Evolutionary conservation across 1,140 invertebrate genomes (phyloP), one percentile per base, ranked within the genome.

Genomic region (Galleria mellonella): DNA sequence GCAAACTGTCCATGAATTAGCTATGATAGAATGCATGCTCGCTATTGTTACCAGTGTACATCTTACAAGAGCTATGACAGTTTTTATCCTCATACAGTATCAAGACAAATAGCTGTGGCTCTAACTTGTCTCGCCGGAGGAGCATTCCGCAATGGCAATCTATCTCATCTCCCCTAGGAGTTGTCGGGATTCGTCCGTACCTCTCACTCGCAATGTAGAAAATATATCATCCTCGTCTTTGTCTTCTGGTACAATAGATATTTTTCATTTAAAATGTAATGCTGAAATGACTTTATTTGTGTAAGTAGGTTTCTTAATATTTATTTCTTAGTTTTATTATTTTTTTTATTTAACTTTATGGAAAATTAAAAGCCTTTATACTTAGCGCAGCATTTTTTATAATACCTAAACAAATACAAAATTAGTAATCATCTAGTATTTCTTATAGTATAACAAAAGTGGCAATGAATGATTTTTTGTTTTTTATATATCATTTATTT

Each of bases 151-250:
- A 58, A 61, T 49, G 53, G 58, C 56, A 58, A 68, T 64, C 45
- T 61, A 58, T 63, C 50, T 52, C 52, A 33, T 46, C 32, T 61
- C 64, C 57, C 57, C 35, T 30, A 47, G 57, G 64, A 56, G 47
- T 54, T 59, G 52, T 51, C 47, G 32, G 39, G 54, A 27, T 38
- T 42, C 32, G 49, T 29, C 33, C 30, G 10, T 42, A 48, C 44
- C 37, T 23, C 43, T 28, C 51, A 33, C 29, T 58, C 39, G 44
- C 53, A 54, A 56, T 32, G 43, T 52, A 37, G 43, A 51, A 54
- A 59, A 68, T 62, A 59, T 55, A 52, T 40, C 55, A 55, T 47
- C 33, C 50, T 58, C 23, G 32, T 14, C 32, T 30, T 32, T 7
- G 23, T 11, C 9, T 35, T 43, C n/a, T 28, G 10, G 28, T 0